Conservation (phyloP, 1,140 invertebrate genomes). For the Zeugodacus cucurbitae region DNA sequence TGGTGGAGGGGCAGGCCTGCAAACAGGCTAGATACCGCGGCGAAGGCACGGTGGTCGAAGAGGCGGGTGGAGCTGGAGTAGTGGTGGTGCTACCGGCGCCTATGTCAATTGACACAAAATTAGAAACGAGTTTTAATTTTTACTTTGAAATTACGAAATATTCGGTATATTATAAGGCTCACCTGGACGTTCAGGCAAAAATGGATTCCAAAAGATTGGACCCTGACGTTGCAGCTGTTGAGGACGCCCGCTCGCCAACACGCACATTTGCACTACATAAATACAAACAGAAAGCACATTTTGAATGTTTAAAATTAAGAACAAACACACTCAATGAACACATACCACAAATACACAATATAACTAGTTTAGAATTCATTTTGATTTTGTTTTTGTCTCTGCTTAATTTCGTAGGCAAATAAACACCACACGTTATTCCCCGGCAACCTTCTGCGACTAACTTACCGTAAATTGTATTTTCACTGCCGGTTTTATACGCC, state of each 20-base stretch:
- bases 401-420: neutral
- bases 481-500: constrained; percentile 7
- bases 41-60: constrained; percentile 47
- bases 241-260: neutral
- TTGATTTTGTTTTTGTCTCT: neutral
- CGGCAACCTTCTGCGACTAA: neutral
- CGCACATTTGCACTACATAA: neutral
- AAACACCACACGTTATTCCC: neutral
- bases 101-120: neutral
- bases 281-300: neutral
- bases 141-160: no score
- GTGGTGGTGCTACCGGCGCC: constrained; percentile 42
- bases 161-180: no score
- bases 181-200: constrained; percentile 7
- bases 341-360: neutral
- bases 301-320: neutral
- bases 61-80: constrained; percentile 45
- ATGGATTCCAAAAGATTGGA: constrained; percentile 8
- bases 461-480: neutral
- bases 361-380: neutral
- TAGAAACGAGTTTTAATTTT: neutral
- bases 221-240: neutral
- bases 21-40: constrained; percentile 52
- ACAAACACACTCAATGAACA: neutral
- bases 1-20: constrained; percentile 57